Conservation (phyloP, 2,113 vertebrate species). For the Laterallus jamaicensis region DNA sequence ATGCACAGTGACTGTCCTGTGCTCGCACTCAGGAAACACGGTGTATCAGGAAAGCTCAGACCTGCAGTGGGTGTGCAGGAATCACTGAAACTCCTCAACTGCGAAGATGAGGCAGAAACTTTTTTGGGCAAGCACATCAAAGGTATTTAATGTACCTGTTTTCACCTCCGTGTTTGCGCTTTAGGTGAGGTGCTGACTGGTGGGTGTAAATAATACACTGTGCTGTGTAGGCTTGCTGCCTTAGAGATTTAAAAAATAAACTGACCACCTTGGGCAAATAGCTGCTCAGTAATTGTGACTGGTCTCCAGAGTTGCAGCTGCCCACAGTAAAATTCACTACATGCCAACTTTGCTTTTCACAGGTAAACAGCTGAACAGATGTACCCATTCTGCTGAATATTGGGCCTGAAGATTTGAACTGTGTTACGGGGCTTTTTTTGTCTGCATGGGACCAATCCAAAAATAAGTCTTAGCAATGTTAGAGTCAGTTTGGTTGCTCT, state of each 20-base stretch:
- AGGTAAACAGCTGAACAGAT: background rate
- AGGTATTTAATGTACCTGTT: background rate
- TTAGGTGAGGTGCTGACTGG: background rate
- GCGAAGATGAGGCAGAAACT: background rate
- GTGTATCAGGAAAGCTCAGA: background rate
- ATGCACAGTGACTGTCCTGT: background rate
- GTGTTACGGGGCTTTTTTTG: background rate
- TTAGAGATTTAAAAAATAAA: background rate
- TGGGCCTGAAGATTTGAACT: background rate
- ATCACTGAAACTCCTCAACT: background rate
- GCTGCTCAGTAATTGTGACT: background rate
- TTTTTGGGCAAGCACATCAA: background rate
- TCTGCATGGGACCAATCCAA: background rate
- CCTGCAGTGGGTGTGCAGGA: background rate
- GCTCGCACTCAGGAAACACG: background rate
- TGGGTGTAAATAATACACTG: background rate
- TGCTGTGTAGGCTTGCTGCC: background rate
- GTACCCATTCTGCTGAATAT: background rate
- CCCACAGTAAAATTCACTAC: background rate
- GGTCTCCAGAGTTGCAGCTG: background rate
- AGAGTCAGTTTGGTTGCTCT: background rate
- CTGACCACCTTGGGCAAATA: background rate
- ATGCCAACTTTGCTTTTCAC: background rate
- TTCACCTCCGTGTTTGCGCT: background rate
- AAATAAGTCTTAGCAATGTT: background rate